Percentiles rank a stretch among this genome's conserved stretches.
Conservation (phyloP, 2,113 vertebrate species). For the Castor canadensis region DNA sequence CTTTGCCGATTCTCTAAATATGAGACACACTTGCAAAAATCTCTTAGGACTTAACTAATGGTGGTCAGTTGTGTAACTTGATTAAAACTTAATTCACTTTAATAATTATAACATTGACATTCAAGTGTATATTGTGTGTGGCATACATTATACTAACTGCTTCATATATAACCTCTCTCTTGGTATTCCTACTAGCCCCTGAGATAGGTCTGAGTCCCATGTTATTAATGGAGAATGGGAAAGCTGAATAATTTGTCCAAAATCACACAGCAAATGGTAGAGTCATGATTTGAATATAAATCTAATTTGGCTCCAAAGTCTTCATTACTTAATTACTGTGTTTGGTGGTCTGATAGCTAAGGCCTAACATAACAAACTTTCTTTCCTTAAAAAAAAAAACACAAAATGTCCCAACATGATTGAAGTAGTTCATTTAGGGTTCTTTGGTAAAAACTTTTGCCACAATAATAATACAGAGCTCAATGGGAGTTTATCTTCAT, state of each 20-base stretch:
- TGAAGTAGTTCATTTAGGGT: neutral
- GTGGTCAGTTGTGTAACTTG: neutral
- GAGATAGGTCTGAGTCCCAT: neutral
- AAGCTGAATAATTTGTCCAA: neutral
- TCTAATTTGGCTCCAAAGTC: neutral
- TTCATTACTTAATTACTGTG: neutral
- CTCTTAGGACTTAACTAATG: neutral
- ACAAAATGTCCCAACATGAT: neutral
- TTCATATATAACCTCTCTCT: neutral
- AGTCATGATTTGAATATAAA: neutral
- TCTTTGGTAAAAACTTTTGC: constrained; percentile 10
- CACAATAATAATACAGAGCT: neutral
- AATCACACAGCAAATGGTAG: neutral
- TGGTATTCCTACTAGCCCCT: no score
- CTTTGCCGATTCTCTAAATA: neutral
- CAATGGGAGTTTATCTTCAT: neutral
- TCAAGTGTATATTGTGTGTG: neutral
- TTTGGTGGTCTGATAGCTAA: neutral
- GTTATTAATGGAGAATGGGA: no score
- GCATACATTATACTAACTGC: neutral
- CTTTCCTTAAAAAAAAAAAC: neutral
- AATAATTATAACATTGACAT: neutral
- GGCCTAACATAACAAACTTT: neutral
- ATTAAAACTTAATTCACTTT: neutral
- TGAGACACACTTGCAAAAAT: neutral